Conservation (phyloP, 30 jellyfish, hydroid and myxozoan genomes). For the Hydractinia echinata region DNA sequence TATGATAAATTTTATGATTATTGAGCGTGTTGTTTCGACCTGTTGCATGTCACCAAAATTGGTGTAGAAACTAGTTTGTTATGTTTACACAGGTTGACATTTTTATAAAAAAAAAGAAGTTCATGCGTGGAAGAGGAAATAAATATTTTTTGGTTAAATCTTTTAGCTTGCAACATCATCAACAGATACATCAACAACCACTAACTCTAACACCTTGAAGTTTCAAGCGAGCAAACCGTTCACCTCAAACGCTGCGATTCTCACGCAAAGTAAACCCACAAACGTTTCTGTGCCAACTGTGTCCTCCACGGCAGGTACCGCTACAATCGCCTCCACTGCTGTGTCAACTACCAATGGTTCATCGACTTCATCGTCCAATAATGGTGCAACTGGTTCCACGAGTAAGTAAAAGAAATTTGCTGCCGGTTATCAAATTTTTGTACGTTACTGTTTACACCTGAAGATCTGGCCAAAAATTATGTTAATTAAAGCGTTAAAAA, state of each 20-base stretch:
- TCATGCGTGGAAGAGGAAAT: neutral
- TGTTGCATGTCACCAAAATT: no score
- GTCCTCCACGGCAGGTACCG: slow-evolving; percentile 10
- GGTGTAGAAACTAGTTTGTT: no score
- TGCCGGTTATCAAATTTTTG: no score
- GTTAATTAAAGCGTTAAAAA: no score
- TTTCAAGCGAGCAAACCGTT: slow-evolving; percentile 11
- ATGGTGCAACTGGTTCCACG: neutral
- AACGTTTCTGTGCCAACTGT: slow-evolving; percentile 35
- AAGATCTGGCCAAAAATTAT: no score
- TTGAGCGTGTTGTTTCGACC: no score
- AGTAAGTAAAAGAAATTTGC: no score
- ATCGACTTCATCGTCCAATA: neutral
- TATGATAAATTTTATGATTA: no score
- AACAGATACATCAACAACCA: slow-evolving; percentile 26
- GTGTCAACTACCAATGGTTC: slow-evolving; percentile 28
- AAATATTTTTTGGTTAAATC: neutral
- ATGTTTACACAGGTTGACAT: no score
- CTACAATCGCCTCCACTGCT: slow-evolving; percentile 26
- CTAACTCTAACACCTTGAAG: neutral
- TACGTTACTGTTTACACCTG: no score
- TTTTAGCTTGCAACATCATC: slow-evolving; percentile 17
- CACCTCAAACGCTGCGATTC: slow-evolving; percentile 21
- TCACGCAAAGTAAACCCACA: neutral
- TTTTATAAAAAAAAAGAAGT: no score